Percentiles rank a stretch among this genome's conserved stretches.
phyloP scores from a whole-genome alignment of 2,113 vertebrate species.

The Hippopotamus amphibius region DNA sequence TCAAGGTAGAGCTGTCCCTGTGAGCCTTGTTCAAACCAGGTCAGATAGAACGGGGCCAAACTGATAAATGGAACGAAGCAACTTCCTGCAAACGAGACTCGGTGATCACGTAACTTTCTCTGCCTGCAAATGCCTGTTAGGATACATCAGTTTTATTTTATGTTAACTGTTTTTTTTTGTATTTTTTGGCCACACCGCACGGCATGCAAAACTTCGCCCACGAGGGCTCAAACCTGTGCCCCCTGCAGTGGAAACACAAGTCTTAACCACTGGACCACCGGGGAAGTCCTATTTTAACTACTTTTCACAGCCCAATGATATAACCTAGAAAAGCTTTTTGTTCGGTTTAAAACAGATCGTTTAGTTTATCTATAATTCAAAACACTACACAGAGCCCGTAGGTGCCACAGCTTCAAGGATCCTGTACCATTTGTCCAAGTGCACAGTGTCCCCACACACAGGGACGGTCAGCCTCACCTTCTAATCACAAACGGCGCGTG shows the following conservation, averaged over 20 bases:
- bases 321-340: not conserved
- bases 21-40: not conserved
- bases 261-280: too few species aligned
- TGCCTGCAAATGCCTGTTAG: rapidly evolving
- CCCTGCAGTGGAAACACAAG: too few species aligned
- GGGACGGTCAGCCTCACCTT: rapidly evolving
- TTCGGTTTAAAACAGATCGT: not conserved
- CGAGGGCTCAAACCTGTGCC: too few species aligned
- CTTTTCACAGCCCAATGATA: not conserved
- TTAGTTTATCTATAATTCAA: not conserved
- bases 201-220: too few species aligned
- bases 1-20: not conserved
- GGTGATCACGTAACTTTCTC: rapidly evolving
- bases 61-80: rapidly evolving
- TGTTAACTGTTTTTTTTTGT: too few species aligned
- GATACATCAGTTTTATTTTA: rapidly evolving
- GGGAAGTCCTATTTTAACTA: too few species aligned
- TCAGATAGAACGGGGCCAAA: too few species aligned
- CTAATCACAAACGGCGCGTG: not conserved
- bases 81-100: too few species aligned
- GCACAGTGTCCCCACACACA: rapidly evolving
- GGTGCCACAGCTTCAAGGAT: not conserved
- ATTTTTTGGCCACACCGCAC: too few species aligned
- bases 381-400: too few species aligned
- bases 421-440: too few species aligned